Evolutionary conservation across 2,797 vertebrate genomes (phyloP), one percentile per base, ranked within the genome.

Genomic region (Scolopax rusticola): DNA sequence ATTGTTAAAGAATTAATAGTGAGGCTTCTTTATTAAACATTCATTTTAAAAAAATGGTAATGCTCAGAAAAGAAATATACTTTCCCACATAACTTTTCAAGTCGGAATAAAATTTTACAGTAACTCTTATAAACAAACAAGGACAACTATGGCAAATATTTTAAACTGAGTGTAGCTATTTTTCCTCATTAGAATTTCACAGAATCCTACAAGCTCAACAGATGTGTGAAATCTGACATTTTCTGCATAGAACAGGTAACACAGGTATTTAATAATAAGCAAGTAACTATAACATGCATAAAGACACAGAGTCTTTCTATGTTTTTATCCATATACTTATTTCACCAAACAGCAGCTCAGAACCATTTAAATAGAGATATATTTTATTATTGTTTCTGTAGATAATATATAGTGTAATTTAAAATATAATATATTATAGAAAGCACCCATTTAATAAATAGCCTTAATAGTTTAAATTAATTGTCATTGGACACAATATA

Each of bases 1-100:
- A 94, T 71, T 94, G 77, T 93, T 90, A 81, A 87, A 88, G 48
- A 92, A 93, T 91, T 87, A 94, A 87, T 84, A 83, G 60, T 32
- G 48, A 91, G 21, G n/a, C 28, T 89, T 96, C 77, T 71, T 91
- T 92, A 90, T 93, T 95, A 92, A 96, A 82, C 65, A 75, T 28
- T 87, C 54, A 53, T 81, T 92, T 88, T 2, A 75, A 91, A 87
- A 92, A 68, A 24, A 8, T 61, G 64, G 36, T 67, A 78, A 65
- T 70, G 32, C 33, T 94, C 24, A 69, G 74, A 30, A 92, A 93
- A 90, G 25, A 93, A 92, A 84, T 68, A 64, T 9, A 64, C 63
- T 87, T 87, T 89, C 10, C n/a, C 33, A 74, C 36, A 77, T 54
- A 71, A 91, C 19, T 83, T 91, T 82, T 73, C 36, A 77, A 85